Evolutionary conservation across 2,797 vertebrate genomes (phyloP).

Genomic region (Pseudomugil gertrudae): DNA sequence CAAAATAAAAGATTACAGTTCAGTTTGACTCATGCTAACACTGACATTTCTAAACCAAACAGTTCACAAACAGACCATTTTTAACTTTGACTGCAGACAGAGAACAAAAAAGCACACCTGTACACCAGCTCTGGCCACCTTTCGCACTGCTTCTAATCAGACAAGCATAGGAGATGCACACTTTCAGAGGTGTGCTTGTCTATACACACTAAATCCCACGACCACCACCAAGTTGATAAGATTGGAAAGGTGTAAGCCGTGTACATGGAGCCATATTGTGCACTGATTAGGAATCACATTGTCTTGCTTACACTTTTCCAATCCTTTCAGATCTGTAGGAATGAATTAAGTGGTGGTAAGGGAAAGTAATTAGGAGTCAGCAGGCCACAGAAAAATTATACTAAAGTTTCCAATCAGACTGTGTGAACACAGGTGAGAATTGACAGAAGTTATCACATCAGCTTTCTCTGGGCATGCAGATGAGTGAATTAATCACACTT

Average conservation of each 20-base stretch:
- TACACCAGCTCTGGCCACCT: slow-evolving; percentile 76
- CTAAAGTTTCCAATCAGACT: slow-evolving; percentile 56
- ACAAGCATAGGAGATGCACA: slow-evolving; percentile 53
- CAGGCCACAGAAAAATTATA: slow-evolving; percentile 53
- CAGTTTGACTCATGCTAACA: slow-evolving; percentile 6
- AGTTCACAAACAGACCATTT: not conserved
- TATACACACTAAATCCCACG: slow-evolving; percentile 58
- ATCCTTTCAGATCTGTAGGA: slow-evolving; percentile 56
- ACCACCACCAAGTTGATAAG: slow-evolving; percentile 61
- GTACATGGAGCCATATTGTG: slow-evolving; percentile 6
- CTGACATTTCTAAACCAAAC: slow-evolving; percentile 1
- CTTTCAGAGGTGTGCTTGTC: slow-evolving; percentile 24
- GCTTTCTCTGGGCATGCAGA: slow-evolving; percentile 72
- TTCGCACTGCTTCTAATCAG: slow-evolving; percentile 67
- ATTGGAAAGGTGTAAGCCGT: slow-evolving; percentile 65
- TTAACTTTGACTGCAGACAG: slow-evolving; percentile 40
- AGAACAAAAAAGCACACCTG: slow-evolving; percentile 67
- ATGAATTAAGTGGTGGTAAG: slow-evolving; percentile 42
- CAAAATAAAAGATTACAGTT: not conserved
- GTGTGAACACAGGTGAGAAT: slow-evolving; percentile 46
- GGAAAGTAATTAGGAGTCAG: slow-evolving; percentile 45
- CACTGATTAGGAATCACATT: not conserved
- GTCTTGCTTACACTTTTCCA: slow-evolving; percentile 64
- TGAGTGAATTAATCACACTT: slow-evolving; percentile 52
- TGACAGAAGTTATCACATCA: slow-evolving; percentile 40